Evolutionary conservation across 2,888 invertebrate species (phyloP).

Genomic region (Torymus tubicola): DNA sequence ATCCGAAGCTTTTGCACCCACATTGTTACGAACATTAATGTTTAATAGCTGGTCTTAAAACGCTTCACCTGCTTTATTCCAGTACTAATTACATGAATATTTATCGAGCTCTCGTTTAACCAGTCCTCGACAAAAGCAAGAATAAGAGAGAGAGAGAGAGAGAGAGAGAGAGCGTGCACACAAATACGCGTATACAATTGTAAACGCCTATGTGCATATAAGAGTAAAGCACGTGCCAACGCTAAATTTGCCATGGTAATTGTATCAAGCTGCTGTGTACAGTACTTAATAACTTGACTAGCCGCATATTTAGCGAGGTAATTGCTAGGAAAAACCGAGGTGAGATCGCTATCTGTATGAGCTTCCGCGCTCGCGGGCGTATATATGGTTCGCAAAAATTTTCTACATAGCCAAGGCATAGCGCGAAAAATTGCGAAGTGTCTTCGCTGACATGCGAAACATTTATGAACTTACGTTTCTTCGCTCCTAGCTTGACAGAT

Average conservation of each 20-base stretch:
- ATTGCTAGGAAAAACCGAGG: conserved; percentile 25
- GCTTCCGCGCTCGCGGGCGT: conserved; percentile 20
- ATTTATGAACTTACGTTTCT: conserved; percentile 13
- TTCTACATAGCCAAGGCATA: neutral
- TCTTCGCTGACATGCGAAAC: conserved; percentile 3
- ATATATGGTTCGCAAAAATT: conserved; percentile 5
- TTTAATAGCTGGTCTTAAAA: conserved; percentile 44
- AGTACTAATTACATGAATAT: conserved; percentile 53
- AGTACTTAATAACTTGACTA: conserved; percentile 20
- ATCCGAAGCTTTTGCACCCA: neutral
- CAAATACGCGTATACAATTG: conserved; percentile 13
- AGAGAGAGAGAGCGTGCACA: conserved; percentile 18
- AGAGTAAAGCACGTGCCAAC: conserved; percentile 43
- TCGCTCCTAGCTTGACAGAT: neutral
- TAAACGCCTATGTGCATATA: neutral
- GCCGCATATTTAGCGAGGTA: conserved; percentile 39
- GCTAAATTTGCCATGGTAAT: conserved; percentile 52
- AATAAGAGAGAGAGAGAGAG: neutral
- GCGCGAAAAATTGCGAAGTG: neutral
- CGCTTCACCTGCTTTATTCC: conserved; percentile 17
- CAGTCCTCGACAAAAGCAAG: neutral
- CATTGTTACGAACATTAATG: conserved; percentile 28
- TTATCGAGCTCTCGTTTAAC: conserved; percentile 41
- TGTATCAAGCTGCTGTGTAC: conserved; percentile 32
- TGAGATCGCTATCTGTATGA: conserved; percentile 31